Evolutionary conservation across 2,888 invertebrate species (phyloP), one percentile per base, ranked within the genome.

Genomic region (Rotaria socialis): DNA sequence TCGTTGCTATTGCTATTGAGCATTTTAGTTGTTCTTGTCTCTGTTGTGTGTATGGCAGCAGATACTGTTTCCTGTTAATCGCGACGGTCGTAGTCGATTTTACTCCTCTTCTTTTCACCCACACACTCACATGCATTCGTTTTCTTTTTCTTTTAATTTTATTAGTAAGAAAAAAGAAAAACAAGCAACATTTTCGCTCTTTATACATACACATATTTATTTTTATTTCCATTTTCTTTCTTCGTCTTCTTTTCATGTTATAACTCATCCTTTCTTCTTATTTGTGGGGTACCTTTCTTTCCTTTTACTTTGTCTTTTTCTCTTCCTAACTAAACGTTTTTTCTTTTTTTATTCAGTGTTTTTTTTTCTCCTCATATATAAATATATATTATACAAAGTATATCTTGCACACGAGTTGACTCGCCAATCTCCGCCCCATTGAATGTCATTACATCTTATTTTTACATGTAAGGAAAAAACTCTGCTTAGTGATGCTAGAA

Each of bases 21-120:
- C 67, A 67, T 67, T 67, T 67, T 67, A 67, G 35, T 67, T 67
- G 67, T 67, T 67, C 67, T 67, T 67, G 67, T 67, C 67, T 67
- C 27, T 67, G 67, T 67, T 52, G 75, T 47, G 27, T 80, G 47
- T 67, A 67, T 67, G 35, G 67, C 11, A 11, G 67, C 27, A 67
- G 67, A 67, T 67, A 67, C 67, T 27, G 35, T 47, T 80, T 80
- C 75, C 75, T 43, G 75, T 80, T 80, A 80, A 80, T 80, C 41
- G 43, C 75, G 14, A 43, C 75, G 47, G 47, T 43, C 75, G 47
- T 80, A 47, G 75, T 80, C 75, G 75, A 80, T 80, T 80, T 80
- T 47, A 43, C 22, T 8, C 11, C 47, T 80, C 47, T 47, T 80
- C 47, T 80, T 47, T 80, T 80, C 75, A 80, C 47, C 3, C 75